phyloP scores from a whole-genome alignment of 2,797 vertebrate genomes.

The Eremophila alpestris region DNA sequence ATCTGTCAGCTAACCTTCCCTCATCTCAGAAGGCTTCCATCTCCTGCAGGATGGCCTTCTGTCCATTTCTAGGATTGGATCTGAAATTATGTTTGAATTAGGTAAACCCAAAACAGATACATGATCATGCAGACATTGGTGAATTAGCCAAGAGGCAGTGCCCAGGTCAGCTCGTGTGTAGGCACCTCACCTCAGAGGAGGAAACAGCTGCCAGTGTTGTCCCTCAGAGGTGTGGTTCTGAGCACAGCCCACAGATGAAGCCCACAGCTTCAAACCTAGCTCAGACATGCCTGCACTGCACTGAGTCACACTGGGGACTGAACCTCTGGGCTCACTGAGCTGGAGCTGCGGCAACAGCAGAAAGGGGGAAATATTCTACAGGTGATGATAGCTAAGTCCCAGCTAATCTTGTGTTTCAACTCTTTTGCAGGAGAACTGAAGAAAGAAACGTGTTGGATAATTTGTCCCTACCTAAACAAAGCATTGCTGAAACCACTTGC shows the following conservation, averaged over 20 bases:
- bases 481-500: not conserved
- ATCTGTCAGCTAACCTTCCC: constrained; percentile 49
- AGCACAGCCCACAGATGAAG: not conserved
- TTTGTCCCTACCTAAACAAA: not conserved
- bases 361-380: not conserved
- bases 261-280: not conserved
- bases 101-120: not conserved
- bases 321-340: not conserved
- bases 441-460: not conserved
- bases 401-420: not conserved
- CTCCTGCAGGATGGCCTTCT: constrained; percentile 50
- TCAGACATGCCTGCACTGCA: not conserved
- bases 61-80: constrained; percentile 8
- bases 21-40: constrained; percentile 23
- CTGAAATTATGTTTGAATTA: not conserved
- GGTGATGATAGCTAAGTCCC: not conserved
- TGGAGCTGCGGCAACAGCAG: not conserved
- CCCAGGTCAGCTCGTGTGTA: not conserved
- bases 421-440: not conserved
- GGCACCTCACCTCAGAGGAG: not conserved
- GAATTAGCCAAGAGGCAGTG: not conserved
- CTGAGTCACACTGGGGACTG: not conserved
- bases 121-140: not conserved
- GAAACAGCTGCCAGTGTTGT: not conserved
- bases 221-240: not conserved